Base-by-base conservation (phyloP, 2,888 invertebrate species). In the Andrena praecox region DNA sequence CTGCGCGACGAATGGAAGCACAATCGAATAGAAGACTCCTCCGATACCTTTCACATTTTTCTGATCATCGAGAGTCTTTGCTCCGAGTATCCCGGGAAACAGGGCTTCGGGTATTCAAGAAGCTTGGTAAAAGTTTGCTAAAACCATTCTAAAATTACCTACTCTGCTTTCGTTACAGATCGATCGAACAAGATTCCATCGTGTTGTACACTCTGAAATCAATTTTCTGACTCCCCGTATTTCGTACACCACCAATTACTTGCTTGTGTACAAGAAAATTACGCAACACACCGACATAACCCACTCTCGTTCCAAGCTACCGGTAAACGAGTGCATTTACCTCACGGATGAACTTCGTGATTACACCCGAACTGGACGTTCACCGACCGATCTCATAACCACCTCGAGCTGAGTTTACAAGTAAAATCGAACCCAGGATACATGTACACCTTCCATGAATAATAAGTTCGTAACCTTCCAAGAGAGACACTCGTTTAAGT, bases 1-100 rank as follows among this genome's bases (percentile, higher is more conserved):
- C 48, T 50, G 77, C 75, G 71, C 68, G 80, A 76, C 80, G 67
- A 80, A 82, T 31, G 16, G 10, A 62, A 16, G 31, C 27, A 50
- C 62, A 52, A 33, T 78, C 42, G 48, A 29, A n/a, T 16, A 0
- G n/a, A 16, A 16, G 10, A 20, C 29, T 12, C 27, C 29, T 29
- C 6, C 2, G 12, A 73, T 60, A 35, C 50, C 35, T 24, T 16
- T 35, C 50, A 12, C 27, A 29, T 33, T 7, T 24, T 29, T 31
- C 66, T 59, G 29, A 3, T 8, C 10, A 16, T 5, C 29, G 12
- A 27, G 27, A 12, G 12, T 5, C 6, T 56, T 6, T 56, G 27
- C 27, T 7, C 1, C 54, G 56, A 29, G 12, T 16, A n/a, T 31
- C 7, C 60, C 52, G 2, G 16, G 7, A 33, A 33, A 33, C 29